phyloP scores from a whole-genome alignment of 2,113 vertebrate genomes.

The Desmodus rotundus region DNA sequence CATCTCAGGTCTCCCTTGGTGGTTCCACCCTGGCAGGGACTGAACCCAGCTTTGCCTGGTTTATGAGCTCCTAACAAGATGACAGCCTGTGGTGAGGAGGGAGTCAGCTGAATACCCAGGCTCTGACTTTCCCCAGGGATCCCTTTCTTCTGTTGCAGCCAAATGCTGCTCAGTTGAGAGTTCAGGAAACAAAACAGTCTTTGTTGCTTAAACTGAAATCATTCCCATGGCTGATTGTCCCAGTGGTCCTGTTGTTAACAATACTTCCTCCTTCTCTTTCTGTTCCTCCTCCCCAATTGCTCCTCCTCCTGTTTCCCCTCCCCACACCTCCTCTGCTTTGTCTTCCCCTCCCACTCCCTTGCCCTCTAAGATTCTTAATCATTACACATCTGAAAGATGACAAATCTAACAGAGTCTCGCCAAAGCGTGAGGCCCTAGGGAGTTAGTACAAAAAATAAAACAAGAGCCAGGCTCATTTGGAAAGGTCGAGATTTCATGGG shows the following conservation, averaged over 20 bases:
- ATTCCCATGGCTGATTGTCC: constrained; percentile 51
- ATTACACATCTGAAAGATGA: neutral
- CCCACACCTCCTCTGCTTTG: neutral
- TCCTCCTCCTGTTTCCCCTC: neutral
- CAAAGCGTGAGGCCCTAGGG: neutral
- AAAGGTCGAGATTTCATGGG: constrained; percentile 40
- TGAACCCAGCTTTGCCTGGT: neutral
- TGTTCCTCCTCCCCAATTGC: neutral
- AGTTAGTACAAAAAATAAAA: neutral
- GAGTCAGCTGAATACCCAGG: constrained; percentile 7
- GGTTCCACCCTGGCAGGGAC: neutral
- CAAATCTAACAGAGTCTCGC: neutral
- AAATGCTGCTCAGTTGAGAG: constrained; percentile 52
- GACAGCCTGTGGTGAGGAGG: constrained; percentile 6
- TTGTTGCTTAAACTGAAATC: constrained; percentile 66
- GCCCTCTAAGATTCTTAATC: neutral
- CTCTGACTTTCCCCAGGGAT: neutral
- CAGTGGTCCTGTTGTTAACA: constrained; percentile 45
- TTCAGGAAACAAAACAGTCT: constrained; percentile 52
- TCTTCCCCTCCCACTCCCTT: neutral
- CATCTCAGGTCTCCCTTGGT: neutral
- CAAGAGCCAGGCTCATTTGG: constrained; percentile 15
- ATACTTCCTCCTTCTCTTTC: neutral
- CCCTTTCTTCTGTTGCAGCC: constrained; percentile 37
- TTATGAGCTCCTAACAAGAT: constrained; percentile 10